Conservation (phyloP, 2,888 invertebrate genomes). For the Pardosa pseudoannulata region DNA sequence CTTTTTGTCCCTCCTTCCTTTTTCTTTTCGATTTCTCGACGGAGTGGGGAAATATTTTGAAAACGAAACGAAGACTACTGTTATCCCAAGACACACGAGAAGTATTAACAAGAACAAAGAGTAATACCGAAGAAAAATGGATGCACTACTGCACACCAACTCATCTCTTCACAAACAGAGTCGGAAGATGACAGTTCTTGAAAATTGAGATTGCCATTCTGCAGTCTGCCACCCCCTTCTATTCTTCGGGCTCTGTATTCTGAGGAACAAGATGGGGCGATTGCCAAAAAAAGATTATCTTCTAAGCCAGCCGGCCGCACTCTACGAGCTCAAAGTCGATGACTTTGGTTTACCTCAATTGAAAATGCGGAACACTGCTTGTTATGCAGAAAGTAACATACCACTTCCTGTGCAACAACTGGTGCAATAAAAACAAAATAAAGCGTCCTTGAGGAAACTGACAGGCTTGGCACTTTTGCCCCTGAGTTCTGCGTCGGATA, state of each 20-base stretch:
- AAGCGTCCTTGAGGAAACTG: too few species aligned
- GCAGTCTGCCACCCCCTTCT: neutral
- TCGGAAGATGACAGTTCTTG: constrained; percentile 52
- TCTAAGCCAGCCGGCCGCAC: constrained; percentile 16
- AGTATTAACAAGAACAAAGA: neutral
- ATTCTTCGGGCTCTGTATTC: neutral
- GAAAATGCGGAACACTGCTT: neutral
- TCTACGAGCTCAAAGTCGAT: constrained; percentile 1
- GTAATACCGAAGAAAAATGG: neutral
- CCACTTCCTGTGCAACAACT: too few species aligned
- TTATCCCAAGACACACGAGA: too few species aligned
- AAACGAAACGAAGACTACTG: neutral
- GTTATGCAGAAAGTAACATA: neutral
- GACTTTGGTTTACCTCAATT: neutral
- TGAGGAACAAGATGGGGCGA: constrained; percentile 21
- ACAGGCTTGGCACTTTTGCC: too few species aligned
- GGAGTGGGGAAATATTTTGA: neutral
- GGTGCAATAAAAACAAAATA: too few species aligned
- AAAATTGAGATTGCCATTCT: constrained; percentile 41
- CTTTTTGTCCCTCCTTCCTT: too few species aligned
- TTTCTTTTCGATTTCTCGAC: too few species aligned
- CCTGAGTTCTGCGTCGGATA: too few species aligned
- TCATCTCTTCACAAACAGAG: neutral
- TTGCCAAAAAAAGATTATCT: constrained; percentile 45
- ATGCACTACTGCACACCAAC: too few species aligned